Evolutionary conservation across 2,797 vertebrate genomes (phyloP).

Genomic region (Lophius americanus): DNA sequence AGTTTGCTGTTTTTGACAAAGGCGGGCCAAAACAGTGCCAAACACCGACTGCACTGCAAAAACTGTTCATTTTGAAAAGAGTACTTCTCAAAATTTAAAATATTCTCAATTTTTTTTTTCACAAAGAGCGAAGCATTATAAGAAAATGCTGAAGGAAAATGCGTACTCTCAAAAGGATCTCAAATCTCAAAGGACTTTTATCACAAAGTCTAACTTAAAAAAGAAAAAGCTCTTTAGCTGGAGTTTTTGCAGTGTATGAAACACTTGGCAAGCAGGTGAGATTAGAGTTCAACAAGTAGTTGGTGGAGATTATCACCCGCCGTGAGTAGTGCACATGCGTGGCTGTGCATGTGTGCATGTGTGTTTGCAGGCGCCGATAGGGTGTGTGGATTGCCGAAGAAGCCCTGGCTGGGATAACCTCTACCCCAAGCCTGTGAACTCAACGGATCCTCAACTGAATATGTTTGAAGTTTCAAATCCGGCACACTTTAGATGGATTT

Average conservation of each 20-base stretch:
- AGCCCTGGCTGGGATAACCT: constrained; percentile 68
- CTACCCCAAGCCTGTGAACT: constrained; percentile 60
- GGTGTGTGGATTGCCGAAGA: constrained; percentile 63
- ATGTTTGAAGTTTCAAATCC: constrained; percentile 59
- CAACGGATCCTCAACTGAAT: constrained; percentile 47
- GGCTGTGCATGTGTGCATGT: constrained; percentile 14
- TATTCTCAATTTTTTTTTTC: background rate
- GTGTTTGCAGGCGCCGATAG: constrained; percentile 17
- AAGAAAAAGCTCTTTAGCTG: background rate
- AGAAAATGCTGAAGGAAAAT: too few relatives aligned
- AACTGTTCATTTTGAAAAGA: constrained; percentile 13
- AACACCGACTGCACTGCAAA: constrained; percentile 37
- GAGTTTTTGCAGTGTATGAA: constrained; percentile 49
- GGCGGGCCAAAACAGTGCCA: constrained; percentile 30
- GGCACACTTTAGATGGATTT: constrained; percentile 40
- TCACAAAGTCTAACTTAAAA: too few relatives aligned
- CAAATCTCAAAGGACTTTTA: too few relatives aligned
- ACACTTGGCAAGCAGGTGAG: constrained; percentile 60
- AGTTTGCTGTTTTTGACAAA: constrained; percentile 49
- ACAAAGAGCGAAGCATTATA: background rate
- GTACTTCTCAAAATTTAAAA: background rate
- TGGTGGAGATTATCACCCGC: constrained; percentile 69
- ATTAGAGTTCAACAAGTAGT: constrained; percentile 71
- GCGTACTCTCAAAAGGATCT: too few relatives aligned
- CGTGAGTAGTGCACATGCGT: constrained; percentile 38